Evolutionary conservation across 2,888 invertebrate genomes (phyloP), one percentile per base, ranked within the genome.

Genomic region (Panorpa germanica): DNA sequence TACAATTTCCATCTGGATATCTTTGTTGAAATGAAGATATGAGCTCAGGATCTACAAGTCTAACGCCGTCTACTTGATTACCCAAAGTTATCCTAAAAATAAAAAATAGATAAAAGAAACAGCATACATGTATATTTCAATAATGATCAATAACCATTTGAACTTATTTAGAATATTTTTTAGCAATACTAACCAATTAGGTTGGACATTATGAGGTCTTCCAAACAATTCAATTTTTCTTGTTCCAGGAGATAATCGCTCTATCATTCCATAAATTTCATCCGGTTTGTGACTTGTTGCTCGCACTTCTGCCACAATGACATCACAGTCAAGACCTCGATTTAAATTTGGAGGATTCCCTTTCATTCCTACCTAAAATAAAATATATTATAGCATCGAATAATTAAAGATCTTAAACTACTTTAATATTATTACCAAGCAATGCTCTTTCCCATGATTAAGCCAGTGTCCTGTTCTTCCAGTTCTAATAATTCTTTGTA

Each of bases 211-310:
- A 52, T 96, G 95, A 0, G 91, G 91, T 32, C 96, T 60, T 0
- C 96, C 96, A 49, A 96, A 96, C 10, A 96, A 59, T 55, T 96
- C 96, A 35, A 96, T 90, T 59, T 96, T 96, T 34, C 93, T 68
- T 0, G 93, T 93, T 1, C 95, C 93, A 0, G 96, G 96, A 37
- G 93, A 90, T 29, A 96, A 65, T 30, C 96, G 63, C 49, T 96
- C 95, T 39, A 95, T 95, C 42, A 95, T 91, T 8, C 91, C 96
- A 49, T 96, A 96, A 42, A 96, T 90, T 57, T 96, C 96, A 53
- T 96, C 96, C 0, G 96, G 96, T 47, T 96, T 96, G 53, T 96
- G 95, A 44, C 86, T 88, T 1, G 96, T 96, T 9, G 93, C 96
- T 32, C 96, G 65, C 1, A 96, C 95, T 57, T 96, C 96, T 0